These are phyloP conservation scores for Coleophora deauratella DNA, from an alignment of 2,888 invertebrate genomes.

Conservation along the genomic window DNA sequence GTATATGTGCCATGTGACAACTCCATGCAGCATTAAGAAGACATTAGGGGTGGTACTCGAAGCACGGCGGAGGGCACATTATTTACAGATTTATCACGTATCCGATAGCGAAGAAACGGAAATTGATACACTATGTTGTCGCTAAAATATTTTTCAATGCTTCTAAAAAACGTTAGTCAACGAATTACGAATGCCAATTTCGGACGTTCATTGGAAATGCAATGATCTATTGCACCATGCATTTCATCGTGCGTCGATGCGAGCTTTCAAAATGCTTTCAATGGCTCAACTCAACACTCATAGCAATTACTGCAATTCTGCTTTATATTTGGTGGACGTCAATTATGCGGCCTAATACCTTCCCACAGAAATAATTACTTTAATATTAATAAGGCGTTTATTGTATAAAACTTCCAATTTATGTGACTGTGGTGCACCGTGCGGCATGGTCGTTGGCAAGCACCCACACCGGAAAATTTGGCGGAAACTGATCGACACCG, in stretches of 20 bases:
- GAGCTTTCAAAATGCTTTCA: conserved; percentile 71
- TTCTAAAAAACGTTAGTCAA: no score
- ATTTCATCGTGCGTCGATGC: conserved; percentile 56
- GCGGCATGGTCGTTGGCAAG: conserved; percentile 60
- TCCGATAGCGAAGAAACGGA: conserved; percentile 29
- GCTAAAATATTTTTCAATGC: background rate
- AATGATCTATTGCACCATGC: conserved; percentile 51
- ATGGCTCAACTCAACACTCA: conserved; percentile 54
- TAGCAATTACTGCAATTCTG: no score
- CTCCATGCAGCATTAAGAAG: conserved; percentile 68
- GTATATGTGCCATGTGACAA: conserved; percentile 64
- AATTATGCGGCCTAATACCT: no score
- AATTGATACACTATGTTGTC: conserved; percentile 24
- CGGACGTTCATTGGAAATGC: conserved; percentile 37
- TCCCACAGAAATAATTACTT: no score
- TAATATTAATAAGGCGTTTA: conserved; percentile 19
- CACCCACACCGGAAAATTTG: conserved; percentile 61
- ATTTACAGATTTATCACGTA: conserved; percentile 59
- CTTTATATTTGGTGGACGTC: no score
- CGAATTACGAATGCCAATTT: conserved; percentile 31
- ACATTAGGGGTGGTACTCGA: conserved; percentile 56
- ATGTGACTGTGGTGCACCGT: conserved; percentile 43
- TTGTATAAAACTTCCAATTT: conserved; percentile 37
- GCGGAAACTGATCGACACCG: conserved; percentile 58
- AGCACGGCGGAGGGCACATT: conserved; percentile 48